Percentiles rank a stretch among this genome's conserved stretches.
phyloP scores from a whole-genome alignment of 1,140 invertebrate species.

The Drosophila quadrilineata region DNA sequence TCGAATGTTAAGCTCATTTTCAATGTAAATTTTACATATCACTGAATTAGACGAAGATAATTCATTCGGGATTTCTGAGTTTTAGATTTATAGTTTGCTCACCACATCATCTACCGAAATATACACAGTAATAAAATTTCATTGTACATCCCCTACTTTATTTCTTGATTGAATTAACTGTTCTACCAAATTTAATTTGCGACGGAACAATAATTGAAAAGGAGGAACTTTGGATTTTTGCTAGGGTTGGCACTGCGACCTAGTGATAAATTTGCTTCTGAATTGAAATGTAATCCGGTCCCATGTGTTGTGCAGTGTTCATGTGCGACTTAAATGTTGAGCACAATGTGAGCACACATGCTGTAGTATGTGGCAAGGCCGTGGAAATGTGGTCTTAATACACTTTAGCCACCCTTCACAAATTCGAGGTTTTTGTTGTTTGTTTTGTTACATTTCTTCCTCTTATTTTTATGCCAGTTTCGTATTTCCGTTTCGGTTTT shows the following conservation, averaged over 20 bases:
- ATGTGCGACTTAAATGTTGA: constrained; percentile 30
- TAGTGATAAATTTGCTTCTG: constrained; percentile 23
- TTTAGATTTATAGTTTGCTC: too few species aligned
- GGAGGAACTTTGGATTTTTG: constrained; percentile 36
- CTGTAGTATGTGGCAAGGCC: constrained; percentile 28
- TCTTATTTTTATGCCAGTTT: constrained; percentile 14
- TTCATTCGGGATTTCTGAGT: too few species aligned
- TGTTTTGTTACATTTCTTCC: neutral
- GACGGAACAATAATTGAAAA: constrained; percentile 35
- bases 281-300: constrained; percentile 29
- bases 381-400: constrained; percentile 21
- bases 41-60: too few species aligned
- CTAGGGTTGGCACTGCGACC: constrained; percentile 10
- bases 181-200: constrained; percentile 29
- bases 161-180: constrained; percentile 27
- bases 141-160: neutral
- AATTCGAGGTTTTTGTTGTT: constrained; percentile 5
- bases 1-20: too few species aligned
- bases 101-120: too few species aligned
- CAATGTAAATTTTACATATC: too few species aligned
- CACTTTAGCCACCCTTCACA: constrained; percentile 19
- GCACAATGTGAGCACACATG: constrained; percentile 21
- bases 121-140: constrained; percentile 4
- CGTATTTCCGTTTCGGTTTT: constrained; percentile 28
- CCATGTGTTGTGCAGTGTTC: constrained; percentile 33